Base-by-base conservation (phyloP, 2,888 invertebrate species). In the Iselma pallidipennis region DNA sequence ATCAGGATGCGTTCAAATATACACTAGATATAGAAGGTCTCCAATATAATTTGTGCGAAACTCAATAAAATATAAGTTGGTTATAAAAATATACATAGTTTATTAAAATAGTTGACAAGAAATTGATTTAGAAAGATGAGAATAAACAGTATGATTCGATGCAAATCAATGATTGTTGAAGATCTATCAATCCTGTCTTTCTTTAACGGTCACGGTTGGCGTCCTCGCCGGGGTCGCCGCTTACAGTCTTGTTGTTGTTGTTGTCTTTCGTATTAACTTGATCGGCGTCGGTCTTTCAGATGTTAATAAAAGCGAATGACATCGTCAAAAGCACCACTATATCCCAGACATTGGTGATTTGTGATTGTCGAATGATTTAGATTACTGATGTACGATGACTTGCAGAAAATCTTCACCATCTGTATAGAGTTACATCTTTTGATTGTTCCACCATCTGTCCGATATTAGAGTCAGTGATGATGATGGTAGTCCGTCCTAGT, bases 1-100 rank as follows among this genome's bases (percentile, higher is more conserved):
- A 62, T 71, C 69, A 63, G 72, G 67, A 61, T 60, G 69, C 70
- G 57, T 45, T 45, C 21, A 45, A 45, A 58, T 62, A 56, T 31
- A 23, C 7, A 21, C 45, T 16, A 29, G 26, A 14, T 23, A n/a
- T n/a, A 23, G 14, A 50, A 26, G 21, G 16, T 50, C 26, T 21
- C 16, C 23, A 26, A 26, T 12, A 23, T 25, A n/a, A 49, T 49
- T 4, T 4, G 3, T 25, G 4, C 25, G 25, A 25, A 25, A 4
- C 25, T 3, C n/a, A n/a, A n/a, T 4, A 25, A 25, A 25, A 4
- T 4, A 25, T 25, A 25, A 4, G 4, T 25, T 6, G 3, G 25
- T 25, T 25, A 21, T 10, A 21, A 45, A 19, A 45, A 45, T 45
- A 21, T 21, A 45, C n/a, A n/a, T n/a, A n/a, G n/a, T n/a, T n/a